Conservation (phyloP, 1,140 invertebrate genomes). For the Brachionus plicatilis region DNA sequence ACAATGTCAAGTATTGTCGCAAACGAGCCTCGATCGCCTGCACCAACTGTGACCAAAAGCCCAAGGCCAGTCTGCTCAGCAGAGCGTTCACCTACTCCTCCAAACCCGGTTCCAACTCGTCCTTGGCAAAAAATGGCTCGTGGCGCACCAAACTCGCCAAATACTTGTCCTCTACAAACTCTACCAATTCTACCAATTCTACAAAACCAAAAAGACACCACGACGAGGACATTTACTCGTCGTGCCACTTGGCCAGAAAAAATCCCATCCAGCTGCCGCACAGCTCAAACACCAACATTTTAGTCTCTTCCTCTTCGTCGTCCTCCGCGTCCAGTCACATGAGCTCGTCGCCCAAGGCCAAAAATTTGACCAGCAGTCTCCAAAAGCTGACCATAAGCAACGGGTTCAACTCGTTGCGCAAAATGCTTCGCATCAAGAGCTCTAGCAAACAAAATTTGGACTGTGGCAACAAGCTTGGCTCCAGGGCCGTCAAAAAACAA, state of each 20-base stretch:
- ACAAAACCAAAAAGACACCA: not conserved
- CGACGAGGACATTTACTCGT: constrained; percentile 30
- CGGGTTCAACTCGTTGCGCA: constrained; percentile 6
- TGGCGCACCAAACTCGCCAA: constrained; percentile 18
- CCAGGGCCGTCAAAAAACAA: not conserved
- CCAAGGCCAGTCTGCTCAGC: not conserved
- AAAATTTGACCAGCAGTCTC: not conserved
- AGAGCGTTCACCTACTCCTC: not conserved
- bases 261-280: not conserved
- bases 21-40: not conserved
- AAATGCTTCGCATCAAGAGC: not conserved
- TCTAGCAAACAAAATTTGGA: not conserved
- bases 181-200: not conserved
- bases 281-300: not conserved
- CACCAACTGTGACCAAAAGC: not conserved
- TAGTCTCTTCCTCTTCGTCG: not conserved
- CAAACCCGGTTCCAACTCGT: not conserved
- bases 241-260: constrained; percentile 27
- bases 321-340: not conserved
- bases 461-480: not conserved
- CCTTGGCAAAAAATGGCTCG: not conserved
- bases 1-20: not conserved
- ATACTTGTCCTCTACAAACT: not conserved
- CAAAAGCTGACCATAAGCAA: not conserved
- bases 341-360: not conserved